phyloP scores from a whole-genome alignment of 2,113 vertebrate genomes.

The Corydoras sp. region DNA sequence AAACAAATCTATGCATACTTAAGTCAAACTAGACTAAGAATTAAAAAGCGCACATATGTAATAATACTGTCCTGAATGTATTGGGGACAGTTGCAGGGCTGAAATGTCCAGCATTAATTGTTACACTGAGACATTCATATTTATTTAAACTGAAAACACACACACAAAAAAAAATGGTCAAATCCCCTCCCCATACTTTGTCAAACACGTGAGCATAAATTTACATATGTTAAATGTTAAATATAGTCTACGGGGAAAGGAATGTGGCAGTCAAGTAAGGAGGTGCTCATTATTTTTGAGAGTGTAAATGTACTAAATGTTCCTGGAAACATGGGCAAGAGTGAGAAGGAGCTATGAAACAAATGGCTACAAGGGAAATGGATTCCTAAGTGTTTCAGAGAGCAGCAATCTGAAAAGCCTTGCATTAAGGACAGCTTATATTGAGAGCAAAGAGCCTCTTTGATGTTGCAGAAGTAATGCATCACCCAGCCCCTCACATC shows the following conservation, averaged over 20 bases:
- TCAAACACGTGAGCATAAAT: slow-evolving; percentile 7
- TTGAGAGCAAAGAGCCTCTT: slow-evolving; percentile 57
- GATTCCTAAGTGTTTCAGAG: slow-evolving; percentile 27
- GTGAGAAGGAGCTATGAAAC: slow-evolving; percentile 4
- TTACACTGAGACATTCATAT: not conserved
- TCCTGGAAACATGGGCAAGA: slow-evolving; percentile 1
- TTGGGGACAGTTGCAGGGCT: not conserved
- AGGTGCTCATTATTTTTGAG: slow-evolving; percentile 17
- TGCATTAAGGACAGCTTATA: slow-evolving; percentile 31
- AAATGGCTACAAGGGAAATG: slow-evolving; percentile 29
- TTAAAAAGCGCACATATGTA: too few species aligned
- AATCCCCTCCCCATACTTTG: not conserved
- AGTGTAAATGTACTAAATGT: slow-evolving; percentile 22
- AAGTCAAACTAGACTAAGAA: too few species aligned
- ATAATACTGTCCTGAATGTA: not conserved
- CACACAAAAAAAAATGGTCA: not conserved
- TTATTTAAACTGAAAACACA: not conserved
- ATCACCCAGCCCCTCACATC: slow-evolving; percentile 83
- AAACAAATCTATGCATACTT: too few species aligned
- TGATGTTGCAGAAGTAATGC: slow-evolving; percentile 88
- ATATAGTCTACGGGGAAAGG: slow-evolving; percentile 9
- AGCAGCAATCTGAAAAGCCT: slow-evolving; percentile 15
- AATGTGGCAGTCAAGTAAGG: slow-evolving; percentile 6
- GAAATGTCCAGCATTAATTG: not conserved
- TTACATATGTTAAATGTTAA: slow-evolving; percentile 30